phyloP scores from a whole-genome alignment of 2,888 invertebrate species.

The Folsomia manolachei region DNA sequence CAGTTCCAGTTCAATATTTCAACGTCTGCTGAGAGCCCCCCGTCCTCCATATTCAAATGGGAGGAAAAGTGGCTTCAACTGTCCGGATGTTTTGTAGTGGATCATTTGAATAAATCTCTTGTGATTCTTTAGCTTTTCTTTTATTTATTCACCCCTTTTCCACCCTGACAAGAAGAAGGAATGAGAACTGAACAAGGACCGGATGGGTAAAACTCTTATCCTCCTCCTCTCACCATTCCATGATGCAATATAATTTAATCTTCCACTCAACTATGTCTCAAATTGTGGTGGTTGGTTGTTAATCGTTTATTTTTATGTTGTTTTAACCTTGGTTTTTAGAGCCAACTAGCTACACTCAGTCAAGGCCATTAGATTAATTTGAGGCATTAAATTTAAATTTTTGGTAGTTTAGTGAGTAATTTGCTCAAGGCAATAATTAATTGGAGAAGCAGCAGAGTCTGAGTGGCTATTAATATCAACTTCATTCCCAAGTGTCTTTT shows the following conservation, averaged over 20 bases:
- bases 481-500: not conserved
- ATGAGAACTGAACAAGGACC: no score
- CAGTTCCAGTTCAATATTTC: conserved; percentile 44
- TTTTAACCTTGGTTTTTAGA: no score
- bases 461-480: conserved; percentile 5
- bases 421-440: no score
- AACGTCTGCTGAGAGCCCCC: conserved; percentile 30
- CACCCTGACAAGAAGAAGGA: no score
- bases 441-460: not conserved
- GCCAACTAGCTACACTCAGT: not conserved
- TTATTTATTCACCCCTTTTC: no score
- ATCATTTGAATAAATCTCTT: conserved; percentile 10
- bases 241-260: no score
- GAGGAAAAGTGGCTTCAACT: conserved; percentile 5
- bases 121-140: not conserved
- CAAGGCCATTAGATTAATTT: not conserved
- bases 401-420: not conserved
- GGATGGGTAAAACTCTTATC: no score
- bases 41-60: conserved; percentile 38
- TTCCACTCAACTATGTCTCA: no score
- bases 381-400: not conserved
- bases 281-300: no score
- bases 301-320: no score
- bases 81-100: conserved; percentile 4
- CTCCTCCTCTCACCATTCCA: no score